Base-by-base conservation (phyloP, 2,797 vertebrate genomes). In the Sebastes umbrosus region DNA sequence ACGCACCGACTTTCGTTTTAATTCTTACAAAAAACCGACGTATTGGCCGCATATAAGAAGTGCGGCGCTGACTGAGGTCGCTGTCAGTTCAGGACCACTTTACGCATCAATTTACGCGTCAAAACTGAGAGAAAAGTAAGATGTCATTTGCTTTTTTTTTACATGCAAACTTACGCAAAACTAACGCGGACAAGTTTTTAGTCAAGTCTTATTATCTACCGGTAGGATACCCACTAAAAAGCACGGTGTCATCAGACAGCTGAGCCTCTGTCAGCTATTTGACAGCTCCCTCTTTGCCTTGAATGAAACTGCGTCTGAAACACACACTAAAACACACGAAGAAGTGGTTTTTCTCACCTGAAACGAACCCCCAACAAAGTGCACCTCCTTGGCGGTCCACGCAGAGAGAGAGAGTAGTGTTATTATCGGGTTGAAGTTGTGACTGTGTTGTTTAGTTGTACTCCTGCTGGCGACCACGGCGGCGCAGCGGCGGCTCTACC, bases 61-160 rank as follows among this genome's bases (percentile, higher is more conserved):
- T 18, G 54, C 50, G 69, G 39, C 27, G 74, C 70, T 50, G 71
- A 54, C 58, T 32, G 59, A 65, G 75, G 93, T 94, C 94, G 95
- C 94, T 96, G 95, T 95, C 95, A 94, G 91, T 95, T 96, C 95
- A 95, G 93, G 92, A 95, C 94, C 65, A 75, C 84, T 90, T 88
- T 36, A 6, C 36, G 36, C 36, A 39, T 14, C 36, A 39, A 39
- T 39, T 39, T 39, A 39, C 36, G 36, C 36, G 36, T 39, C 5
- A 39, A 14, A 39, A 87, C 87, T 88, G 54, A 2, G 39, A 24
- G 4, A 71, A 71, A 84, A 90, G 73, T 77, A 20, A 24, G 14
- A 2, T 1, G 29, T 8, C 52, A 12, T n/a, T 20, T 13, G 25
- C n/a, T 5, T 5, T 25, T 5, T 25, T 25, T 59, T 31, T 31